A percentile compares a stretch with the other conserved stretches of the same genome.
Evolutionary conservation across 2,797 vertebrate genomes (phyloP).

Genomic region (Enteromius radiatus): DNA sequence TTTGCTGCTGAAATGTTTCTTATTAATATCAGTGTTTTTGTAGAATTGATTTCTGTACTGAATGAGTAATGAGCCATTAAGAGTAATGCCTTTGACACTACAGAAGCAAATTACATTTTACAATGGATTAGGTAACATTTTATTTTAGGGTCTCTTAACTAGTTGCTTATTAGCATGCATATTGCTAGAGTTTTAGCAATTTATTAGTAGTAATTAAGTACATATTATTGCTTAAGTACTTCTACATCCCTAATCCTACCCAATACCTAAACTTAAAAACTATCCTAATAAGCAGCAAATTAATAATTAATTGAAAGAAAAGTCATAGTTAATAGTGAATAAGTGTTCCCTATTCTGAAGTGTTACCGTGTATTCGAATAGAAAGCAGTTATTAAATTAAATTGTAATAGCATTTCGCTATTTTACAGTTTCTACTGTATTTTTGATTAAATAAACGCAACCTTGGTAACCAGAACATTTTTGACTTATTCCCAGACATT

Average conservation of each 20-base stretch:
- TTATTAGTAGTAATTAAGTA: too few relatives aligned
- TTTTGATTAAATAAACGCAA: not conserved
- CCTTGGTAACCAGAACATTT: not conserved
- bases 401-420: not conserved
- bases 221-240: too few relatives aligned
- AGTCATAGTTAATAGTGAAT: too few relatives aligned
- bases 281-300: too few relatives aligned
- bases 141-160: too few relatives aligned
- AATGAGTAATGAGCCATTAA: too few relatives aligned
- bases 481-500: not conserved
- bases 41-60: not conserved
- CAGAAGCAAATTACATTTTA: not conserved
- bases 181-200: too few relatives aligned
- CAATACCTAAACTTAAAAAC: too few relatives aligned
- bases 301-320: too few relatives aligned
- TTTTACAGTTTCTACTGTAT: not conserved
- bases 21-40: not conserved
- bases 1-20: not conserved
- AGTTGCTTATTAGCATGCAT: too few relatives aligned
- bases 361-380: not conserved
- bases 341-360: too few relatives aligned
- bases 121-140: not conserved
- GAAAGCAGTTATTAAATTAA: not conserved
- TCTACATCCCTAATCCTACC: too few relatives aligned
- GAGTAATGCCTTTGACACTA: not conserved